Conservation (phyloP, 2,888 invertebrate species). For the Trichacis sp. region DNA sequence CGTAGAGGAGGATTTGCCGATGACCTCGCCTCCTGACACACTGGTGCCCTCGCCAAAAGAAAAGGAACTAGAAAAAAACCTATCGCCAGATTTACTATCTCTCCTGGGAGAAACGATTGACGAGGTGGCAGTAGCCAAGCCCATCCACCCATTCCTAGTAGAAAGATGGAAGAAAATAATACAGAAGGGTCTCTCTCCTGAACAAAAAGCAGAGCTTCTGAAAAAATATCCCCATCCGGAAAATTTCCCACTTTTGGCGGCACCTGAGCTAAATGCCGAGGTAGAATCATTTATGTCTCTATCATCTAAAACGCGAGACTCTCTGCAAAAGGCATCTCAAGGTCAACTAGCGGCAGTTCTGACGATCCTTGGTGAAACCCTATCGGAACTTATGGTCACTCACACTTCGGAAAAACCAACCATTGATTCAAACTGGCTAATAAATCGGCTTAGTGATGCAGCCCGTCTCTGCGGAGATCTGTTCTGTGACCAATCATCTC, state of each 20-base stretch:
- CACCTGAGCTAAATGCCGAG: constrained; percentile 8
- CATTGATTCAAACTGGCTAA: not conserved
- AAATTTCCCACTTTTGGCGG: constrained; percentile 7
- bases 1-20: no score
- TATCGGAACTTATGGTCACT: not conserved
- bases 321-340: constrained; percentile 3
- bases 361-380: not conserved
- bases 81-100: not conserved
- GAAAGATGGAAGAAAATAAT: not conserved
- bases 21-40: no score
- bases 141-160: not conserved
- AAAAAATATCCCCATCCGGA: constrained; percentile 1
- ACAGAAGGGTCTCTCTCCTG: not conserved
- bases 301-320: not conserved
- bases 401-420: not conserved
- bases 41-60: not conserved
- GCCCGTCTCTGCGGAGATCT: not conserved
- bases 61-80: not conserved
- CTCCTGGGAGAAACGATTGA: not conserved
- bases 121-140: not conserved
- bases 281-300: not conserved
- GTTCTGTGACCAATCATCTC: not conserved
- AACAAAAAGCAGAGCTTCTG: not conserved
- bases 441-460: not conserved
- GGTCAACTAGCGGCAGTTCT: constrained; percentile 5